These are phyloP conservation scores for Hirtodrosophila cameraria DNA, from an alignment of 2,888 invertebrate genomes.

Conservation along the genomic window DNA sequence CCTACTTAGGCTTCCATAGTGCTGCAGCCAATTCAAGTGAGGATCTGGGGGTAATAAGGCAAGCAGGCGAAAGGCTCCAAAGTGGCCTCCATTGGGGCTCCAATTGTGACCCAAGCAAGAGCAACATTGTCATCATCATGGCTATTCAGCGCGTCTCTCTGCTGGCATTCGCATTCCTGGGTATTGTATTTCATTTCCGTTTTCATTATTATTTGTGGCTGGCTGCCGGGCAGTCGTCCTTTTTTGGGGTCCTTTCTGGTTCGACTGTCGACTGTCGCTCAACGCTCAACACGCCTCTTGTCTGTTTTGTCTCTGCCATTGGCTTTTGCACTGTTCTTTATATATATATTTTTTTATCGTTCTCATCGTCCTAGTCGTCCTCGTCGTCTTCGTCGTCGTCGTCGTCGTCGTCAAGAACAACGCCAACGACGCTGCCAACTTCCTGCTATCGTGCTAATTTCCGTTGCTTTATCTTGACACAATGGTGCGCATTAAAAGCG, in stretches of 20 bases:
- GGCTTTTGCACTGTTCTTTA: conserved; percentile 38
- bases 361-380: conserved; percentile 40
- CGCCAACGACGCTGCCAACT: conserved; percentile 78
- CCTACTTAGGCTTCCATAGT: conserved; percentile 14
- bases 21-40: conserved; percentile 12
- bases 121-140: conserved; percentile 23
- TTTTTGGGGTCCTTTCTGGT: conserved; percentile 19
- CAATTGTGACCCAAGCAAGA: conserved; percentile 4
- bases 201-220: conserved; percentile 81
- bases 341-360: conserved; percentile 50
- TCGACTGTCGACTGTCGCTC: conserved; percentile 48
- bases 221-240: conserved; percentile 43
- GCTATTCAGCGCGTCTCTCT: conserved; percentile 57
- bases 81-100: conserved; percentile 46
- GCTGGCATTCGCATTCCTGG: conserved; percentile 66
- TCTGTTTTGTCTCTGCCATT: conserved; percentile 29
- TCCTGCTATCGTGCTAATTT: conserved; percentile 84
- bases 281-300: conserved; percentile 48
- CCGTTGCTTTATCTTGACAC: conserved; percentile 83
- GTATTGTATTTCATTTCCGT: conserved; percentile 83
- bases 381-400: conserved; percentile 17
- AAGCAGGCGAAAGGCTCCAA: conserved; percentile 20
- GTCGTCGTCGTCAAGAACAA: conserved; percentile 61
- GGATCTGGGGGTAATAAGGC: conserved; percentile 24
- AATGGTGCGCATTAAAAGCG: conserved; percentile 82